Conservation (phyloP, 2,888 invertebrate species). For the Amorpha juglandis region DNA sequence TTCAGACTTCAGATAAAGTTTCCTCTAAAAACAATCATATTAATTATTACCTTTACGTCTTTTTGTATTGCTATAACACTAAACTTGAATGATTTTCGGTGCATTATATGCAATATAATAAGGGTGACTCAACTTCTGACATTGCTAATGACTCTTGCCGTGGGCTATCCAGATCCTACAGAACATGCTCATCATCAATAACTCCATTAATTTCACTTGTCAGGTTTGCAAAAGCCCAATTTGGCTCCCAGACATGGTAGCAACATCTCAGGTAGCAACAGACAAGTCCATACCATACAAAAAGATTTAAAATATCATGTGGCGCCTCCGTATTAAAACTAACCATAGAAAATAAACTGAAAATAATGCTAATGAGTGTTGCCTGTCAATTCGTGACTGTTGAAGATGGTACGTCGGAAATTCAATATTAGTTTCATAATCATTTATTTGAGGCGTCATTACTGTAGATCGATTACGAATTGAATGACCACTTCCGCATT, state of each 20-base stretch:
- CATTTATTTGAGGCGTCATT: constrained; percentile 72
- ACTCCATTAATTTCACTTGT: constrained; percentile 10
- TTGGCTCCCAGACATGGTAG: constrained; percentile 4
- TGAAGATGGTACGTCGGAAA: constrained; percentile 41
- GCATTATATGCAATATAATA: neutral
- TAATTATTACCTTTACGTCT: neutral
- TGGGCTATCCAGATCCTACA: constrained; percentile 5
- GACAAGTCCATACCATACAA: neutral
- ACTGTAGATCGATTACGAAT: constrained; percentile 71
- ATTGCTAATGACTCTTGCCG: constrained; percentile 3
- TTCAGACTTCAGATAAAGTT: no score
- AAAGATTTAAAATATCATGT: constrained; percentile 28
- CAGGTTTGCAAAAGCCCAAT: constrained; percentile 8
- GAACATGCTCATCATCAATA: constrained; percentile 19
- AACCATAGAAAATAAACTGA: constrained; percentile 63
- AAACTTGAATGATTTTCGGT: neutral
- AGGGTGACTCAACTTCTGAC: neutral
- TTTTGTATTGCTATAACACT: neutral
- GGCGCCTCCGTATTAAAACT: constrained; percentile 47
- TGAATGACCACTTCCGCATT: constrained; percentile 79
- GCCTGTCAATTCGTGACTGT: constrained; percentile 62
- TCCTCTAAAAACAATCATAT: no score
- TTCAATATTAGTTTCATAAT: constrained; percentile 73
- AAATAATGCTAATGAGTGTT: constrained; percentile 74
- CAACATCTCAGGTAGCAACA: constrained; percentile 22